Base-by-base conservation (phyloP, 2,888 invertebrate species). In the Eulithis testata region DNA sequence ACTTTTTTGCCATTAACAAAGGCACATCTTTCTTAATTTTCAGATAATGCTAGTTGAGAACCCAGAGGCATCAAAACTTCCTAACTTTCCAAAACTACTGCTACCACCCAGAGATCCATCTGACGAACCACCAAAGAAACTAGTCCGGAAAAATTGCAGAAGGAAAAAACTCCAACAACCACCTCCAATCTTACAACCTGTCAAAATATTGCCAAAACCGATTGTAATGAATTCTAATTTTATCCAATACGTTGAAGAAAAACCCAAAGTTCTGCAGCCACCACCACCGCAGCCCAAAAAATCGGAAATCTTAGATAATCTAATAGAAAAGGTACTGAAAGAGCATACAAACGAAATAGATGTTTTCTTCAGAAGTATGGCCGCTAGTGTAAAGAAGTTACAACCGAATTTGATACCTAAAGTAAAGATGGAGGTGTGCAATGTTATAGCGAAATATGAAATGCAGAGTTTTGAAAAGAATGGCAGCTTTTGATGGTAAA, bases 381-480 rank as follows among this genome's bases (percentile, higher is more conserved):
- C 93, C 0, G 90, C 93, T 5, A 92, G 91, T 74, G 93, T 93
- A 1, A 93, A 92, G 71, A 93, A 93, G 71, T 76, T 93, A 73
- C 91, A 91, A 67, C 93, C 93, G 8, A 91, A 89, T 76, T 78
- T 93, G 70, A 92, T 93, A 75, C 93, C 93, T 27, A 92, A 92
- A 82, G 92, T 92, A 0, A 93, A 93, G 72, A 92, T 93, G 93
- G 93, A 93, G 78, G 93, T 93, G 21, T 93, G 93, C 69, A 93
- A 91, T 81, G 92, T 93, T 5, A 92, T 93, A 61, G 93, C 93
- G 0, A 93, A 92, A 74, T 93, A 93, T 77, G 93, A 93, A 81
- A 92, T 93, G 91, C 91, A 91, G 71, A 91, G 86, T 79, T 92
- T 90, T 75, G 90, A 91, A 44, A 91, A 88, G 69, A 87, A 79